Conservation (phyloP, 2,888 invertebrate species). For the Villa cingulata region DNA sequence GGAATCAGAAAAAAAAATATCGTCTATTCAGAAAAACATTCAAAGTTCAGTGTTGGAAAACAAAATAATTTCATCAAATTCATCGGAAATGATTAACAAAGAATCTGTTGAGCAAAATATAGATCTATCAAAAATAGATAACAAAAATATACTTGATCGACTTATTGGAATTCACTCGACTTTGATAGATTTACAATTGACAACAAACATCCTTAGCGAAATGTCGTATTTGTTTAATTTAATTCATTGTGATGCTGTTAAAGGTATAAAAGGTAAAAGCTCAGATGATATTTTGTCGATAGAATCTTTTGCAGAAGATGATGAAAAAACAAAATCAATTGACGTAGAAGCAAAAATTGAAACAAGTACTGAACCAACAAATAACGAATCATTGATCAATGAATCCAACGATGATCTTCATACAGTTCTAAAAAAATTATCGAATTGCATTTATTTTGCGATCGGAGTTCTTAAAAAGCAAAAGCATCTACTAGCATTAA, state of each 20-base stretch:
- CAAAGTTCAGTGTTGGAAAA: not conserved
- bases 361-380: no score
- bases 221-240: conserved; percentile 29
- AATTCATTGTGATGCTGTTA: conserved; percentile 20
- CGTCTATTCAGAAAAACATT: not conserved
- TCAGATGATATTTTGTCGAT: no score
- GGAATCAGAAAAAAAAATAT: conserved; percentile 12
- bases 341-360: no score
- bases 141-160: conserved; percentile 18
- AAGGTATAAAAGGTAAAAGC: not conserved
- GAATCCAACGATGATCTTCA: conserved; percentile 14
- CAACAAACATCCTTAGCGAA: conserved; percentile 31
- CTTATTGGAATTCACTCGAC: conserved; percentile 28
- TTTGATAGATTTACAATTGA: conserved; percentile 30
- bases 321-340: no score
- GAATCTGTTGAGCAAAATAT: conserved; percentile 12
- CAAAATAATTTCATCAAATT: not conserved
- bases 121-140: conserved; percentile 19
- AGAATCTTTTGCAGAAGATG: no score
- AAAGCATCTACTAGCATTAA: conserved; percentile 40
- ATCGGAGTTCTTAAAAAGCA: conserved; percentile 48
- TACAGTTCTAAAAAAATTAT: conserved; percentile 38
- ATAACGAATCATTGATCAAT: no score
- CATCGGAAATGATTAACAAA: not conserved
- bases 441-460: conserved; percentile 69